Base-by-base conservation (phyloP, 2,797 vertebrate genomes). In the Phrynocephalus vlangalii region DNA sequence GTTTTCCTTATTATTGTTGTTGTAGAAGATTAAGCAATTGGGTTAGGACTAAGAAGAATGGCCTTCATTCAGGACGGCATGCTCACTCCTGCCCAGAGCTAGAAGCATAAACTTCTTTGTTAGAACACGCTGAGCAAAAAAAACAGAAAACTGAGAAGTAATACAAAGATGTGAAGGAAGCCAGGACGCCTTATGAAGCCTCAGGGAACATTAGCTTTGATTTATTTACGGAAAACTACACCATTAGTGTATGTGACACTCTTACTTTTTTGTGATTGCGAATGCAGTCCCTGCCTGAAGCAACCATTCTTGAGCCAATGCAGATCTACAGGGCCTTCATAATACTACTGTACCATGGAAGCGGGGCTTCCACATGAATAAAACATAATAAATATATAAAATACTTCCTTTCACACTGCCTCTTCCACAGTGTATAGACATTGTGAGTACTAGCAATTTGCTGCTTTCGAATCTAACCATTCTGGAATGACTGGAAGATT, bases 181-280 rank as follows among this genome's bases (percentile, higher is more conserved):
- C 0, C 8, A 79, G 11, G 78, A 66, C 66, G 16, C 30, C 2
- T 1, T 7, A 0, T 68, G 2, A 7, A 0, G 78, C 72, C 87
- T 6, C 0, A 0, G 15, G 77, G 90, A 83, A 11, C 56, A 85
- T 50, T 87, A 87, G 38, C 80, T 92, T 67, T 71, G 87, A 24
- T 85, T 79, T 87, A 83, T 85, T 87, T 83, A 87, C 75, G 1
- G 22, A 22, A 71, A 24, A 6, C 8, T 4, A 48, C 30, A 52
- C 24, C 85, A 76, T 63, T 79, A 80, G 84, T 66, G 66, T 30
- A 66, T 28, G 20, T 0, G 0, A 3, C 6, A 50, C 73, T 56
- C 1, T 79, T 85, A n/a, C 10, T 0, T n/a, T 67, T 63, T 1
- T 88, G 11, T 60, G 22, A 33, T 68, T 5, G 44, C 76, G 75